Evolutionary conservation across 1,140 invertebrate species (phyloP).

Genomic region (Caenorhabditis inopinata): DNA sequence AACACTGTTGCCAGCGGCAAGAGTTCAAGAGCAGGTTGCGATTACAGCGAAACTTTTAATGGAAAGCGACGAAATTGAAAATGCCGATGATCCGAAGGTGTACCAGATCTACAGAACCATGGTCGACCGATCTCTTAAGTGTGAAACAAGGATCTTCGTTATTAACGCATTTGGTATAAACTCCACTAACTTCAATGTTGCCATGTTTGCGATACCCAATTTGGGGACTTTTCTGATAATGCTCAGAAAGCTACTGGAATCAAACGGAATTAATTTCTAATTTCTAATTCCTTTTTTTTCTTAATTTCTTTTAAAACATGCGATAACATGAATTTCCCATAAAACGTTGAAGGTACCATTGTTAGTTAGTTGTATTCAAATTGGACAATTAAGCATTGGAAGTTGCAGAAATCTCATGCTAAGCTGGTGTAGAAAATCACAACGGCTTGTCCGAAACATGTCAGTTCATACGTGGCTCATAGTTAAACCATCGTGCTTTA

Average conservation of each 20-base stretch:
- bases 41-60: background rate
- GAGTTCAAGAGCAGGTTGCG: background rate
- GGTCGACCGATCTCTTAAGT: background rate
- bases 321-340: too few relatives aligned
- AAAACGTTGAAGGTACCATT: too few relatives aligned
- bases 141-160: background rate
- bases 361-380: too few relatives aligned
- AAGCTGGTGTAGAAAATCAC: too few relatives aligned
- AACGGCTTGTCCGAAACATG: too few relatives aligned
- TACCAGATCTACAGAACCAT: background rate
- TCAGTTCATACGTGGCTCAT: too few relatives aligned
- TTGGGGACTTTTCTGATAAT: background rate
- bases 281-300: background rate
- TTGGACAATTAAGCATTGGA: too few relatives aligned
- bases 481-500: too few relatives aligned
- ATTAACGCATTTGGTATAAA: constrained; percentile 6
- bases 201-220: constrained; percentile 4
- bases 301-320: too few relatives aligned
- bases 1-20: background rate
- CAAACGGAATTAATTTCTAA: background rate
- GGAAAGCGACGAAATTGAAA: background rate
- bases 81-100: background rate
- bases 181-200: background rate
- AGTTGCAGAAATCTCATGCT: too few relatives aligned
- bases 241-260: constrained; percentile 8